These are phyloP conservation scores for Cetonia aurata DNA, from an alignment of 2,888 invertebrate species.

Conservation along the genomic window DNA sequence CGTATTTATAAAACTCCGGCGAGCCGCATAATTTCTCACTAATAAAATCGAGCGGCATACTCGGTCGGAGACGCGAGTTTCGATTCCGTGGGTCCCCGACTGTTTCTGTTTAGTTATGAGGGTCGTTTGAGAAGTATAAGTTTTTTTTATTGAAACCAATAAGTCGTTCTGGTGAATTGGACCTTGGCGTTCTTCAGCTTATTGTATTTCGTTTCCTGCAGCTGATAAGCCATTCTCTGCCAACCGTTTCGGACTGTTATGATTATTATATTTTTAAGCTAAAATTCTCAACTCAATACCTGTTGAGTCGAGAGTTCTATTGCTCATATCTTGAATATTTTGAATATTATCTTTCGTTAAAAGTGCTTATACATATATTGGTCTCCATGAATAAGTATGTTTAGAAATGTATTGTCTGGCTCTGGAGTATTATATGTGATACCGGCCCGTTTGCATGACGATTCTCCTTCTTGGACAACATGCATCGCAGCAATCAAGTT, in stretches of 20 bases:
- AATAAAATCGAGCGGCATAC: constrained; percentile 37
- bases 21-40: constrained; percentile 35
- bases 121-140: constrained; percentile 4
- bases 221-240: too few species aligned
- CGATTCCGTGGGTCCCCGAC: constrained; percentile 1
- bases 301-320: constrained; percentile 46
- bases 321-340: constrained; percentile 47
- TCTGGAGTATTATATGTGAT: constrained; percentile 17
- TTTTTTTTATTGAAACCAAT: background rate
- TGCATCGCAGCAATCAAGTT: constrained; percentile 48
- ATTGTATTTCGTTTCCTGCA: too few species aligned
- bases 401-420: constrained; percentile 45
- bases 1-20: constrained; percentile 35
- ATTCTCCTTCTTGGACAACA: constrained; percentile 44
- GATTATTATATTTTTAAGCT: constrained; percentile 50
- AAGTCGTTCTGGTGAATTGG: background rate
- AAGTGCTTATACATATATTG: constrained; percentile 46
- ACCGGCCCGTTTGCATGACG: constrained; percentile 15
- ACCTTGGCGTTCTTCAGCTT: too few species aligned
- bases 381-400: constrained; percentile 45
- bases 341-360: constrained; percentile 48
- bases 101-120: background rate
- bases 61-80: constrained; percentile 18
- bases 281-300: constrained; percentile 44
- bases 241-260: too few species aligned